A percentile compares a stretch with the other conserved stretches of the same genome.
These are phyloP conservation scores for Campodea augens DNA, from an alignment of 1,140 invertebrate genomes.

Conservation along the genomic window DNA sequence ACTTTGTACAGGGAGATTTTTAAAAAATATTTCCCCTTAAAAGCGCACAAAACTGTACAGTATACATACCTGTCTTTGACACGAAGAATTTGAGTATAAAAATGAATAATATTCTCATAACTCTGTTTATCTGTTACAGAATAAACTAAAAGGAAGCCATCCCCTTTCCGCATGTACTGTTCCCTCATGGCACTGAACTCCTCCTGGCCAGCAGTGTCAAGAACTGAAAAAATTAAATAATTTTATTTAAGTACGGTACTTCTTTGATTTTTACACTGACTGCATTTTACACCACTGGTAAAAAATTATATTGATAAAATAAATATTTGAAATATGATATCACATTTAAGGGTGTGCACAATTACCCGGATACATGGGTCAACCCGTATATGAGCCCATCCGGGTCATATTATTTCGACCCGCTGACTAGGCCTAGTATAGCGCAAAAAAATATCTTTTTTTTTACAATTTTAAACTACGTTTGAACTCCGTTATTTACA, in stretches of 20 bases:
- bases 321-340: too few species aligned
- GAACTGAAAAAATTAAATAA: constrained; percentile 33
- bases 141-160: constrained; percentile 83
- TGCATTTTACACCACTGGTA: too few species aligned
- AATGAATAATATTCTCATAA: constrained; percentile 58
- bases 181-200: constrained; percentile 88
- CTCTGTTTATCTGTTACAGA: constrained; percentile 79
- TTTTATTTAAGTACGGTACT: background rate
- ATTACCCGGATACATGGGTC: too few species aligned
- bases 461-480: too few species aligned
- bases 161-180: constrained; percentile 86
- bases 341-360: too few species aligned
- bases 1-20: background rate
- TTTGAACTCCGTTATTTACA: too few species aligned
- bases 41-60: constrained; percentile 13
- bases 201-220: constrained; percentile 85
- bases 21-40: background rate
- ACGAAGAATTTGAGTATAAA: constrained; percentile 74
- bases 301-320: background rate
- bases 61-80: constrained; percentile 61
- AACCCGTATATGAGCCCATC: too few species aligned
- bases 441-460: too few species aligned
- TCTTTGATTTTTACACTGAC: too few species aligned
- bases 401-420: too few species aligned
- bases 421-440: too few species aligned